These are phyloP conservation scores for Neofelis nebulosa DNA, from an alignment of 2,113 vertebrate genomes.

Conservation along the genomic window DNA sequence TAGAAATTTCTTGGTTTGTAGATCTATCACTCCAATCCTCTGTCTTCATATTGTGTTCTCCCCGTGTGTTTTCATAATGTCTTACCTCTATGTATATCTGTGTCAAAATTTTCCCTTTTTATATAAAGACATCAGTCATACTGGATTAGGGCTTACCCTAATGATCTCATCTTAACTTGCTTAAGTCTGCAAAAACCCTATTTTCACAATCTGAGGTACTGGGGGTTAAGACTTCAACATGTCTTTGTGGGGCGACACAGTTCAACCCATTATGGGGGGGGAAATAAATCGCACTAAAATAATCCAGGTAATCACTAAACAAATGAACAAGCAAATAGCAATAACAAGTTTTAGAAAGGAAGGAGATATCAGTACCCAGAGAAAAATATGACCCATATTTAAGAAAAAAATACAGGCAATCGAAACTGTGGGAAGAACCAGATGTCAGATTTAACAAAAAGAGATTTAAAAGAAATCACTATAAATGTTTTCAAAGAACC, in stretches of 20 bases:
- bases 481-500: background rate
- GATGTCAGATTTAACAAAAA: background rate
- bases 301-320: background rate
- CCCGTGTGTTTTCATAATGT: background rate
- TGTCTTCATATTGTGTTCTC: background rate
- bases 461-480: background rate
- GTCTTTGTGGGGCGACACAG: too few relatives aligned
- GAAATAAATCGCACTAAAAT: too few relatives aligned
- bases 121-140: background rate
- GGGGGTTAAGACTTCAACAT: background rate
- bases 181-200: background rate
- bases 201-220: background rate
- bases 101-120: background rate
- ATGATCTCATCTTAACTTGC: background rate
- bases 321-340: background rate
- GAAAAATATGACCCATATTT: background rate
- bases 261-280: background rate
- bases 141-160: background rate
- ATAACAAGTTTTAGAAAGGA: background rate
- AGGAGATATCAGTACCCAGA: background rate
- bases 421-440: background rate
- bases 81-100: background rate
- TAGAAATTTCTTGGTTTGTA: background rate
- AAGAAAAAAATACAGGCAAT: background rate
- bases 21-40: background rate